Base-by-base conservation (phyloP, 2,113 vertebrate species). In the Plecotus auritus region DNA sequence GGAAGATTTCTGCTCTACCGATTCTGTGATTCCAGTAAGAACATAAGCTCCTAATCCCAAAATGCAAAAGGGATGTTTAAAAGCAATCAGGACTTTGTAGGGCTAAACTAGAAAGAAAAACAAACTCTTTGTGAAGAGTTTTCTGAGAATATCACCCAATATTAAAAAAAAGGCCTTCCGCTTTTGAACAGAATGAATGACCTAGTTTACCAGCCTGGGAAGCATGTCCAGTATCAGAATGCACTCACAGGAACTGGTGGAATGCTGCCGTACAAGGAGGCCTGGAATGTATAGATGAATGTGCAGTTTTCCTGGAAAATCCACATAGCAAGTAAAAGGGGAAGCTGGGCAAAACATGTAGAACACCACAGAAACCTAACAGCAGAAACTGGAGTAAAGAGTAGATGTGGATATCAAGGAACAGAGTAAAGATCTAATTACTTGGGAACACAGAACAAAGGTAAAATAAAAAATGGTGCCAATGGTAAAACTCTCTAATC, bases 341-440 rank as follows among this genome's bases (percentile, higher is more conserved):
- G 18, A 72, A 67, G 45, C n/a, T 61, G 30, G 8, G 18, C 13
- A 30, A 14, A 80, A 5, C 30, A 49, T 7, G 23, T 2, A 30
- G 23, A 54, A 47, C 32, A 93, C 17, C 45, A 59, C 7, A 45
- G 77, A 83, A 90, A 90, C 64, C 6, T 18, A 11, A 76, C 42
- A 30, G 8, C 8, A 85, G 64, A 77, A 69, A 93, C 70, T 35
- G 37, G 30, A 51, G n/a, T 51, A 64, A 4, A 85, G 40, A 5
- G 3, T n/a, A 16, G 67, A 35, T 4, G 22, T 26, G 7, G 59
- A 72, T 13, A 18, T 4, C 74, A 35, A 26, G 30, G 14, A 61
- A 77, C 30, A 30, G 4, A 26, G 47, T 45, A 70, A 90, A 94
- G 42, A 83, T 45, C 45, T 84, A 32, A 85, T 61, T 54, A 70